Conservation (phyloP, 2,113 vertebrate genomes). For the Callocephalon fimbriatum region DNA sequence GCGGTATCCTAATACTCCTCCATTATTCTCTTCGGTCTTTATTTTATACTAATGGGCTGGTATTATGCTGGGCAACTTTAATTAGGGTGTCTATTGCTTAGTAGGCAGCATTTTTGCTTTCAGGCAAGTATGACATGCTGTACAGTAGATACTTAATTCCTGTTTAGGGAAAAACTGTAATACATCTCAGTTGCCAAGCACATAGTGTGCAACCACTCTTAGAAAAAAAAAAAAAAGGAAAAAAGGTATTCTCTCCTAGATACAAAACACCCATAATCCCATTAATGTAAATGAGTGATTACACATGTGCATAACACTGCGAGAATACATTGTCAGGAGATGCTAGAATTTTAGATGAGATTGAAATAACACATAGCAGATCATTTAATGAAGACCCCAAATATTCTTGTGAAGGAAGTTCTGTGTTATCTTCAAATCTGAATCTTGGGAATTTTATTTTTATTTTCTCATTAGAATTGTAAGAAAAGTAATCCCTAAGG, state of each 20-base stretch:
- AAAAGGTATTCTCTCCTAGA: conserved; percentile 7
- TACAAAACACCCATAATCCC: conserved; percentile 54
- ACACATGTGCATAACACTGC: conserved; percentile 19
- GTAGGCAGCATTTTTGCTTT: conserved; percentile 64
- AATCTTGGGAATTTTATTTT: conserved; percentile 46
- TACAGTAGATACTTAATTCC: conserved; percentile 57
- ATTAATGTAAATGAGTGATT: conserved; percentile 63
- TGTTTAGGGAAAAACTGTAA: conserved; percentile 16
- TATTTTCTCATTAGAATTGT: conserved; percentile 44
- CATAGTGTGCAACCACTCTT: background rate
- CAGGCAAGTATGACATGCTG: conserved; percentile 53
- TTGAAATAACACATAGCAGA: background rate
- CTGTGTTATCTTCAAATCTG: background rate
- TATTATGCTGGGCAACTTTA: conserved; percentile 57
- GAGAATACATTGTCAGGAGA: conserved; percentile 32
- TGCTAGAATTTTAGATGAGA: conserved; percentile 58
- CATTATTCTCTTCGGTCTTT: conserved; percentile 50
- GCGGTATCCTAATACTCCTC: background rate
- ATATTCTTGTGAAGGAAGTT: conserved; percentile 33
- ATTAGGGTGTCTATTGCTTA: conserved; percentile 60
- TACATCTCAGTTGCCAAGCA: conserved; percentile 35
- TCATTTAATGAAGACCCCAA: conserved; percentile 34
- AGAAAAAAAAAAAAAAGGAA: rapidly evolving
- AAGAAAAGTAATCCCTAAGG: conserved; percentile 15
- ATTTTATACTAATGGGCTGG: conserved; percentile 49